Evolutionary conservation across 2,888 invertebrate genomes (phyloP).

Genomic region (Pseudoips prasinana): DNA sequence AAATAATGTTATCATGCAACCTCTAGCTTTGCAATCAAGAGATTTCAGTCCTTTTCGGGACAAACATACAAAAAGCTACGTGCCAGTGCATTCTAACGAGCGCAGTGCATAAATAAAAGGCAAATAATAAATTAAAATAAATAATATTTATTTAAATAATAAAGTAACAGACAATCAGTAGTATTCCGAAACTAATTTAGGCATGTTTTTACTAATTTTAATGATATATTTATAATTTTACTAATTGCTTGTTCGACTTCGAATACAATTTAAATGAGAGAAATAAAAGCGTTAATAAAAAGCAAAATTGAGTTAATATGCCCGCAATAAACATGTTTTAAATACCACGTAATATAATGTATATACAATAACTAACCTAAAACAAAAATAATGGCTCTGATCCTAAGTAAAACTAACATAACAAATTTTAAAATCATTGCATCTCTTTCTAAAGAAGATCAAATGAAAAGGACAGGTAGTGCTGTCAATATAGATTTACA

Average conservation of each 20-base stretch:
- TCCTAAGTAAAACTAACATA: too few relatives aligned
- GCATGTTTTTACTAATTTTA: constrained; percentile 3
- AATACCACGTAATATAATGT: constrained; percentile 30
- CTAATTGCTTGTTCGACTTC: neutral
- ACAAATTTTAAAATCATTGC: too few relatives aligned
- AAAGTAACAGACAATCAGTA: constrained; percentile 23
- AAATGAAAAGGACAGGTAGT: too few relatives aligned
- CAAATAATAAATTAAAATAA: constrained; percentile 35
- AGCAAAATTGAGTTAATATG: constrained; percentile 53
- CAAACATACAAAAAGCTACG: constrained; percentile 15
- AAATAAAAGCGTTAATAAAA: constrained; percentile 59
- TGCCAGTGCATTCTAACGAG: constrained; percentile 21
- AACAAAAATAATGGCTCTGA: too few relatives aligned
- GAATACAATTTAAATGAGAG: constrained; percentile 13
- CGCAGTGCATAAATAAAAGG: constrained; percentile 42
- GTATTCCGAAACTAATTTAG: constrained; percentile 18
- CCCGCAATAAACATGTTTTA: constrained; percentile 37
- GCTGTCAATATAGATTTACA: too few relatives aligned
- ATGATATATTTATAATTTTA: neutral
- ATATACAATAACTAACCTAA: too few relatives aligned
- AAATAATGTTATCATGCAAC: constrained; percentile 11
- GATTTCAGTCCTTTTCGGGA: neutral
- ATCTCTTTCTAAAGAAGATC: too few relatives aligned
- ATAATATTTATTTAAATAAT: constrained; percentile 39
- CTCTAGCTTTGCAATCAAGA: neutral